A percentile compares a stretch with the other conserved stretches of the same genome.
Evolutionary conservation across 2,888 invertebrate genomes (phyloP).

Genomic region (Smittia sp.): DNA sequence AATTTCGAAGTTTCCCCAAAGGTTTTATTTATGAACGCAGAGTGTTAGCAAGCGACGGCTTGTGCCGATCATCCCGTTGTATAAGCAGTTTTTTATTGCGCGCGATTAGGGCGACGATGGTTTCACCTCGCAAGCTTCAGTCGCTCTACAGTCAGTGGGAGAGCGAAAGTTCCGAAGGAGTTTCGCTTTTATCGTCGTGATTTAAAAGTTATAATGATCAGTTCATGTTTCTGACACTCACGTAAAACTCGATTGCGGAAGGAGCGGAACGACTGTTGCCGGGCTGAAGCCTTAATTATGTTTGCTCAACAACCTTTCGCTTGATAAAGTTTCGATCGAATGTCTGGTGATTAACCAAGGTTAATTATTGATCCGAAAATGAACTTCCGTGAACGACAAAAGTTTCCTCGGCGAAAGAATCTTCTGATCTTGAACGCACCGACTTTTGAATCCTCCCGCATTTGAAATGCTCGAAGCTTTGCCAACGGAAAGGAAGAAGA

Average conservation of each 20-base stretch:
- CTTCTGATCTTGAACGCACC: too few species aligned
- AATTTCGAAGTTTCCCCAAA: slow-evolving; percentile 1
- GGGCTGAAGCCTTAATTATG: too few species aligned
- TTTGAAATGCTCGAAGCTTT: too few species aligned
- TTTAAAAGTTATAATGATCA: slow-evolving; percentile 7
- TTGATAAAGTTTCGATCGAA: too few species aligned
- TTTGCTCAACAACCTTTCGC: too few species aligned
- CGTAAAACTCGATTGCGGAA: neutral
- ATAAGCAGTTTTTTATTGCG: neutral
- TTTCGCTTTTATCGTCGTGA: neutral
- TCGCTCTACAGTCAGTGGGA: neutral
- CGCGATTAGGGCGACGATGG: neutral
- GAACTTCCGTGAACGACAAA: too few species aligned
- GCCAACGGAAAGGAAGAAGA: too few species aligned
- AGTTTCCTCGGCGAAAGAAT: too few species aligned
- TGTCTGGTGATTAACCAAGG: too few species aligned
- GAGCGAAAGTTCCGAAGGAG: neutral
- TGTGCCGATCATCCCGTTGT: neutral
- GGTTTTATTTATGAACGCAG: neutral
- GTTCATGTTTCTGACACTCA: neutral
- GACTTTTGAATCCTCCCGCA: too few species aligned
- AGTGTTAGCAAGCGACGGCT: neutral
- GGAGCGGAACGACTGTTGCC: too few species aligned
- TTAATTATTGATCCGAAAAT: too few species aligned
- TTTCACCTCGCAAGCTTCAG: neutral